Conservation (phyloP, 2,888 invertebrate genomes). For the Drosophila birchii region DNA sequence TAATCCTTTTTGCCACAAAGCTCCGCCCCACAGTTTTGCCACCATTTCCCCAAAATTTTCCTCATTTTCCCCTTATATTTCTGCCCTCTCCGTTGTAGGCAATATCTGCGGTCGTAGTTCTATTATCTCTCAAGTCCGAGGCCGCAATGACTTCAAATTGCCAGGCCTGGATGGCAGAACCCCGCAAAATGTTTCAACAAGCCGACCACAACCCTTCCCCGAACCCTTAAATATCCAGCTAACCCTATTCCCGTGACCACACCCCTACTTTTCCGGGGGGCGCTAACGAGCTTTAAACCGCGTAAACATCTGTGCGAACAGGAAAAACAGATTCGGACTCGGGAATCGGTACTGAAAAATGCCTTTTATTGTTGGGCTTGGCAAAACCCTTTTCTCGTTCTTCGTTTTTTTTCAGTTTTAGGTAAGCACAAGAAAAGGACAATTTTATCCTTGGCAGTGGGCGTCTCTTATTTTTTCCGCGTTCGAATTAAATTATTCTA, state of each 20-base stretch:
- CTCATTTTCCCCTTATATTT: background rate
- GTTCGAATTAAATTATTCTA: conserved; percentile 49
- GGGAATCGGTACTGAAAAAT: conserved; percentile 33
- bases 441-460: conserved; percentile 39
- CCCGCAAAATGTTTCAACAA: conserved; percentile 56
- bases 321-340: conserved; percentile 33
- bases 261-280: conserved; percentile 9
- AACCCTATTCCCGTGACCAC: conserved; percentile 1
- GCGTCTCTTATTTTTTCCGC: conserved; percentile 21
- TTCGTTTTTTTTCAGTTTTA: background rate
- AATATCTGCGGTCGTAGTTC: conserved; percentile 66
- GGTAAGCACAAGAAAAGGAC: conserved; percentile 18
- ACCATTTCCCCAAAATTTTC: background rate
- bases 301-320: conserved; percentile 71
- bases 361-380: conserved; percentile 27
- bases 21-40: conserved; percentile 31
- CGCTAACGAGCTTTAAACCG: conserved; percentile 71
- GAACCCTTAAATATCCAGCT: background rate
- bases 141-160: conserved; percentile 61
- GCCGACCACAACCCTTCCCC: conserved; percentile 37
- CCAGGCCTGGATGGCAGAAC: conserved; percentile 26
- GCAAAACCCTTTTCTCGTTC: conserved; percentile 32
- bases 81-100: conserved; percentile 26
- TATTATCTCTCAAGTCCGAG: conserved; percentile 69
- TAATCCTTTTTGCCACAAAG: conserved; percentile 66